Evolutionary conservation across 2,888 invertebrate species (phyloP).

Genomic region (Itoplectis maculator): DNA sequence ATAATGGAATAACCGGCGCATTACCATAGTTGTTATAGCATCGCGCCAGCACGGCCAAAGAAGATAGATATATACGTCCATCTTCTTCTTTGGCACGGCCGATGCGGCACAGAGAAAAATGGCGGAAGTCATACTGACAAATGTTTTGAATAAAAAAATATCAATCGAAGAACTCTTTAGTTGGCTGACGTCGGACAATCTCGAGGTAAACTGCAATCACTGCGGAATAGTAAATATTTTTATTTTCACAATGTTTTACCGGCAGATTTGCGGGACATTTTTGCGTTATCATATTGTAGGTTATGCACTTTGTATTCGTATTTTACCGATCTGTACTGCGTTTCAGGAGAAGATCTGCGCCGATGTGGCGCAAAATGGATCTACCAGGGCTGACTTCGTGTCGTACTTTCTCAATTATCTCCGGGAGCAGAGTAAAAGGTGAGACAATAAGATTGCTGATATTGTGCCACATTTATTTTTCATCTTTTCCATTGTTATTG

Average conservation of each 20-base stretch:
- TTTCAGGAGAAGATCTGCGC: slow-evolving; percentile 60
- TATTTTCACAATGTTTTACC: neutral
- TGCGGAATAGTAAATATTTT: too few relatives aligned
- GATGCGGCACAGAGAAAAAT: slow-evolving; percentile 58
- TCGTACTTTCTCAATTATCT: slow-evolving; percentile 75
- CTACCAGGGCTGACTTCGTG: slow-evolving; percentile 73
- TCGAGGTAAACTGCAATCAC: slow-evolving; percentile 69
- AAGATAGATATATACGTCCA: too few relatives aligned
- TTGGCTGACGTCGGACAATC: slow-evolving; percentile 74
- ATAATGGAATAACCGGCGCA: neutral
- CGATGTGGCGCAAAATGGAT: slow-evolving; percentile 63
- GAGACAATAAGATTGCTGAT: slow-evolving; percentile 1
- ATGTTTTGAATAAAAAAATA: slow-evolving; percentile 71
- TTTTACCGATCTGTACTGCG: neutral
- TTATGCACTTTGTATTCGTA: slow-evolving; percentile 31
- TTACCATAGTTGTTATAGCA: neutral
- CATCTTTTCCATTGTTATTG: neutral
- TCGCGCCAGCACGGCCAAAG: too few relatives aligned
- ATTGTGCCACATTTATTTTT: neutral
- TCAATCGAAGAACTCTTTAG: slow-evolving; percentile 70
- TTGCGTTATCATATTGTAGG: slow-evolving; percentile 30
- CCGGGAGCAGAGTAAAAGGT: slow-evolving; percentile 75
- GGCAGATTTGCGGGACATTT: neutral
- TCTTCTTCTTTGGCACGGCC: too few relatives aligned
- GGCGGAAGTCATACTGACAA: slow-evolving; percentile 72